A percentile compares a stretch with the other conserved stretches of the same genome.
These are phyloP conservation scores for Drosophila simulans DNA, from an alignment of 1,140 invertebrate species.

Conservation along the genomic window DNA sequence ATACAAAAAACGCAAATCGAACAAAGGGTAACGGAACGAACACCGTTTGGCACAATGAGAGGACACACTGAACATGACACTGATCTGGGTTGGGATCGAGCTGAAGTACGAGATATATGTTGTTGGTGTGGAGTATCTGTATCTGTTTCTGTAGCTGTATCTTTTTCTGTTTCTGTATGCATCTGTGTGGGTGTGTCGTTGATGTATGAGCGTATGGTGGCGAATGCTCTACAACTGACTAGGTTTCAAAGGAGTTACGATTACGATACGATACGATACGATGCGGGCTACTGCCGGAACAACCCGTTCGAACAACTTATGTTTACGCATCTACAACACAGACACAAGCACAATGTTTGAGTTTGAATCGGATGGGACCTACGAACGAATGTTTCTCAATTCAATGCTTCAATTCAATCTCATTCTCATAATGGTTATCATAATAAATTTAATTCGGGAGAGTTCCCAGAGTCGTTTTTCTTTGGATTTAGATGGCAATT, in stretches of 20 bases:
- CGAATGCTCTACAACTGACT: slow-evolving; percentile 51
- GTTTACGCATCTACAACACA: slow-evolving; percentile 64
- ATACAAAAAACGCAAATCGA: slow-evolving; percentile 42
- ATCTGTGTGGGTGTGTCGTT: slow-evolving; percentile 29
- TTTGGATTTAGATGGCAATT: slow-evolving; percentile 27
- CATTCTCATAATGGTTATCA: slow-evolving; percentile 22
- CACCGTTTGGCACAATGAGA: slow-evolving; percentile 73
- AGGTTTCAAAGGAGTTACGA: slow-evolving; percentile 38
- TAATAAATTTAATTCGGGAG: slow-evolving; percentile 35
- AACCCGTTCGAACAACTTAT: slow-evolving; percentile 40
- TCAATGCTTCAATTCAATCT: slow-evolving; percentile 42
- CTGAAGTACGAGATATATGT: slow-evolving; percentile 34
- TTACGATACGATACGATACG: slow-evolving; percentile 47
- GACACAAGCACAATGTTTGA: slow-evolving; percentile 76
- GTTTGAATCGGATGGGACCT: slow-evolving; percentile 54
- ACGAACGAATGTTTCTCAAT: slow-evolving; percentile 34
- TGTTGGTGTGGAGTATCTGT: slow-evolving; percentile 43
- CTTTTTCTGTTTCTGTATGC: slow-evolving; percentile 34
- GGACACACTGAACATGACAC: slow-evolving; percentile 62
- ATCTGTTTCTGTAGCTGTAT: slow-evolving; percentile 50
- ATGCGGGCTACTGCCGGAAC: slow-evolving; percentile 39
- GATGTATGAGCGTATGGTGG: slow-evolving; percentile 45
- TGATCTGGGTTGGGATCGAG: slow-evolving; percentile 59
- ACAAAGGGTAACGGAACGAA: slow-evolving; percentile 43
- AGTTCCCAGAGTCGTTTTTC: neutral